Conservation (phyloP, 37 sponge, comb jelly and placozoan genomes). For the Theonella swinhoei region DNA sequence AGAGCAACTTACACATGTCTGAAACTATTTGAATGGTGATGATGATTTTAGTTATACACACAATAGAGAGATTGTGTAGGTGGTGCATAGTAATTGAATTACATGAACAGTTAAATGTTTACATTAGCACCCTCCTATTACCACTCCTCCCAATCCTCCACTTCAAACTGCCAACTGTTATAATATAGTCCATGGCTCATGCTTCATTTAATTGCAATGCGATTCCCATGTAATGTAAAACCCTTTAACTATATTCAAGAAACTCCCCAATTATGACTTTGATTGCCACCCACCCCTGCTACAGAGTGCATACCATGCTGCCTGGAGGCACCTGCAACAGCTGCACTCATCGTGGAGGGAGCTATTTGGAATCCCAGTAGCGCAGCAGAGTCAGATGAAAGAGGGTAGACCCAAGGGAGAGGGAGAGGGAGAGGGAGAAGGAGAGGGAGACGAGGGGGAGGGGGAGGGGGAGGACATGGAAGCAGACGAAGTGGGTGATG, state of each 20-base stretch:
- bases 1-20: not conserved
- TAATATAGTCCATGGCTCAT: too few relatives aligned
- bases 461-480: slow-evolving; percentile 11
- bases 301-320: slow-evolving; percentile 42
- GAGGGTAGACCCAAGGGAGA: not conserved
- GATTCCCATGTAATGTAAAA: too few relatives aligned
- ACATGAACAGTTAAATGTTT: too few relatives aligned
- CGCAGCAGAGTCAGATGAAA: not conserved
- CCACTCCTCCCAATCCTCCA: too few relatives aligned
- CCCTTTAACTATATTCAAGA: not conserved
- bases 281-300: not conserved
- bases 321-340: slow-evolving; percentile 12
- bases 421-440: slow-evolving; percentile 36
- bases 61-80: too few relatives aligned
- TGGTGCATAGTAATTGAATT: too few relatives aligned
- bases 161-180: too few relatives aligned
- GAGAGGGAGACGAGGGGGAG: slow-evolving; percentile 19
- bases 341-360: slow-evolving; percentile 27
- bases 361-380: not conserved
- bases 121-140: too few relatives aligned
- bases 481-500: not conserved
- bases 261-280: not conserved
- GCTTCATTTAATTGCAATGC: too few relatives aligned
- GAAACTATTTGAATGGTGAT: not conserved
- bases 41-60: too few relatives aligned